Conservation (phyloP, 2,113 vertebrate species). For the Lasiurus cinereus region DNA sequence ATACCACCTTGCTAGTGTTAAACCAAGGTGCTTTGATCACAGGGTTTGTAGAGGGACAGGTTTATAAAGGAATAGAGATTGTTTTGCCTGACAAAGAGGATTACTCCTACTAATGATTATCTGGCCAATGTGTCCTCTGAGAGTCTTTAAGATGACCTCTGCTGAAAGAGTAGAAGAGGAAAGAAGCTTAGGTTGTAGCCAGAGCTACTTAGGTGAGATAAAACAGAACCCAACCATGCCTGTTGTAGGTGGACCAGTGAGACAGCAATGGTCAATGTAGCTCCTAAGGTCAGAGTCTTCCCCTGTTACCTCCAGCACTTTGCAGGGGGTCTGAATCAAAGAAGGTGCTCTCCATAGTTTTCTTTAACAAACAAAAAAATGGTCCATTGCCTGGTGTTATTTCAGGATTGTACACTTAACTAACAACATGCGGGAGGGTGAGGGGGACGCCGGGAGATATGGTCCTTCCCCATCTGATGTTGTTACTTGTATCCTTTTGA, state of each 20-base stretch:
- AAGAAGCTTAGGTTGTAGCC: constrained; percentile 18
- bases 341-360: neutral
- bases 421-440: neutral
- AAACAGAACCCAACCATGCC: neutral
- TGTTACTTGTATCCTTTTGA: neutral
- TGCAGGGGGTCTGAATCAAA: neutral
- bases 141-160: constrained; percentile 60
- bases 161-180: constrained; percentile 50
- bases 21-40: neutral
- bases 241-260: neutral
- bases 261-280: neutral
- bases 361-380: constrained; percentile 44
- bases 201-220: neutral
- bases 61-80: constrained; percentile 48
- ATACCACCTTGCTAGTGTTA: neutral
- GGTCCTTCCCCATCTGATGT: neutral
- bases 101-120: constrained; percentile 38
- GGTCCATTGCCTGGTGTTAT: neutral
- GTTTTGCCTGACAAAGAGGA: constrained; percentile 58
- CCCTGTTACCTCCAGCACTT: neutral
- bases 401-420: constrained; percentile 19
- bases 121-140: neutral
- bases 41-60: neutral
- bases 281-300: neutral
- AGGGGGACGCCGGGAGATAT: neutral